phyloP scores from a whole-genome alignment of 2,888 invertebrate genomes.

The Folsomia manolachei region DNA sequence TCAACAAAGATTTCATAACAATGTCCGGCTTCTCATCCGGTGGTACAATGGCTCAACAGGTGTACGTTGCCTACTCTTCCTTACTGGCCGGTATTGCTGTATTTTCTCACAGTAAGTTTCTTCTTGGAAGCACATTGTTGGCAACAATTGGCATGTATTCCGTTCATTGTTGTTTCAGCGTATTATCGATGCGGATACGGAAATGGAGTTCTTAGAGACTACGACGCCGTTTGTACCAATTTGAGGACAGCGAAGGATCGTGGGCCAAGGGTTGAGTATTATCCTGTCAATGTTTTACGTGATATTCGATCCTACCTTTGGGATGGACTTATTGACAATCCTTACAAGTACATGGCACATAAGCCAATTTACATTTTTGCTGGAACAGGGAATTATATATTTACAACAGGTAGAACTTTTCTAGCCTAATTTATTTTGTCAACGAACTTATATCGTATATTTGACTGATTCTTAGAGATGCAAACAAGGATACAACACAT shows the following conservation, averaged over 20 bases:
- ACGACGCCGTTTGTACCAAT: conserved; percentile 42
- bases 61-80: conserved; percentile 46
- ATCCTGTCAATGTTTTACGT: background rate
- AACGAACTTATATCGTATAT: background rate
- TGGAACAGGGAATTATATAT: conserved; percentile 35
- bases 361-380: conserved; percentile 36
- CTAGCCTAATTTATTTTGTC: background rate
- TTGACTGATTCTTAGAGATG: background rate
- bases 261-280: background rate
- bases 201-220: conserved; percentile 25
- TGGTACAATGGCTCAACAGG: conserved; percentile 48
- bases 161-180: no score
- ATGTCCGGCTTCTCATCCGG: conserved; percentile 48
- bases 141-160: background rate
- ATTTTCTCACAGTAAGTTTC: conserved; percentile 45
- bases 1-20: conserved; percentile 37
- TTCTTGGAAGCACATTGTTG: background rate
- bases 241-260: background rate
- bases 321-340: conserved; percentile 26
- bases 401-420: conserved; percentile 39
- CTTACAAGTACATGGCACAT: conserved; percentile 19
- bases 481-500: conserved; percentile 7
- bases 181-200: conserved; percentile 47
- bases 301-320: conserved; percentile 26
- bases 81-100: conserved; percentile 47